Evolutionary conservation across 2,888 invertebrate genomes (phyloP).

Genomic region (Aleiodes testaceus): DNA sequence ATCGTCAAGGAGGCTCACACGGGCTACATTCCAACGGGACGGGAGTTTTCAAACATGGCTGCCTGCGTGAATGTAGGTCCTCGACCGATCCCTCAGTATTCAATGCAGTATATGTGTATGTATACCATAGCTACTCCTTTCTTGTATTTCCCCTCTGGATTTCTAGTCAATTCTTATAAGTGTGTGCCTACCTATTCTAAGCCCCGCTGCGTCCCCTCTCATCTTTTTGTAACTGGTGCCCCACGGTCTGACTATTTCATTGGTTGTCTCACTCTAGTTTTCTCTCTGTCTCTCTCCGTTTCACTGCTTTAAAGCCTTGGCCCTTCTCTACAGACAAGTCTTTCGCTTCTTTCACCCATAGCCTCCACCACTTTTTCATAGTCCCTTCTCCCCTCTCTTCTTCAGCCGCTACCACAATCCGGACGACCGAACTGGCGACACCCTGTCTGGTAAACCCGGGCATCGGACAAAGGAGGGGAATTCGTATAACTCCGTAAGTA

Average conservation of each 20-base stretch:
- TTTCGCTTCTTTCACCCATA: not conserved
- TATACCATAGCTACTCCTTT: slow-evolving; percentile 38
- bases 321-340: slow-evolving; percentile 37
- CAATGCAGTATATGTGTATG: not conserved
- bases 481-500: slow-evolving; percentile 41
- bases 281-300: slow-evolving; percentile 37
- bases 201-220: not conserved
- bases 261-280: slow-evolving; percentile 41
- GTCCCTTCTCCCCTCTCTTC: slow-evolving; percentile 13
- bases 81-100: slow-evolving; percentile 66
- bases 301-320: slow-evolving; percentile 15
- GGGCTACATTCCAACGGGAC: slow-evolving; percentile 69
- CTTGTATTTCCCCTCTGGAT: slow-evolving; percentile 45
- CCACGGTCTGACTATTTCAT: slow-evolving; percentile 39
- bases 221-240: slow-evolving; percentile 38
- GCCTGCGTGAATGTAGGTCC: slow-evolving; percentile 71
- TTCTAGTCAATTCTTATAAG: not conserved
- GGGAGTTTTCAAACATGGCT: slow-evolving; percentile 71
- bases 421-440: slow-evolving; percentile 91
- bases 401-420: slow-evolving; percentile 73
- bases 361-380: not conserved
- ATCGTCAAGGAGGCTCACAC: slow-evolving; percentile 59
- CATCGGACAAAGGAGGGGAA: slow-evolving; percentile 74
- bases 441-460: slow-evolving; percentile 91
- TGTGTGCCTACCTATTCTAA: not conserved